Base-by-base conservation (phyloP, 2,113 vertebrate genomes). In the Callionymus lyra region DNA sequence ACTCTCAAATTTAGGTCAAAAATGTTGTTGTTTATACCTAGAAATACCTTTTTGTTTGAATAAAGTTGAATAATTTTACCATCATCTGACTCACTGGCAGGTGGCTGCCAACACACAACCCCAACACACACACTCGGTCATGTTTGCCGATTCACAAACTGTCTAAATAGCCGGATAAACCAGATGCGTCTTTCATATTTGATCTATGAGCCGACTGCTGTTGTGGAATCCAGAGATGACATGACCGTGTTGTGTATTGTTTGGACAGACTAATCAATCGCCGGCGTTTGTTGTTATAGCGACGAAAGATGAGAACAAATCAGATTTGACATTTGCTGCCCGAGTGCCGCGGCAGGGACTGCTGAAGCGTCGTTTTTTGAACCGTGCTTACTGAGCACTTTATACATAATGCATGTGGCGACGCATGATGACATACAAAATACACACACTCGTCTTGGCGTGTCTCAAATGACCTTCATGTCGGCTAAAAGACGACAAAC, bases 131-230 rank as follows among this genome's bases (percentile, higher is more conserved):
- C 27, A 37, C 8, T 17, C 0, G 1, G 13, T 2, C 6, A 17
- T 37, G 4, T 34, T 21, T 19, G 6, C 8, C 3, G 45, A 32
- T 47, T 35, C 19, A 18, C 36, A 39, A 39, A 35, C 48, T 36
- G 35, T 36, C 42, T 52, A 48, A 44, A 47, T 43, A 41, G 49
- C 48, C 31, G 43, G 12, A 15, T n/a, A 16, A 38, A 52, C 31
- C 2, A 0, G 15, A 21, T 41, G 14, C 12, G 31, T 17, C 8
- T 48, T 16, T 43, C 11, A 32, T 11, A 16, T 51, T 17, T 14
- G 41, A 61, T 49, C 18, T 41, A 3, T 21, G 13, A 14, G 10
- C 12, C 10, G 6, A 15, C 1, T 9, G 10, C 12, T 27, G 16
- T 34, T 6, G 1, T 45, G 41, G 45, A 56, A 43, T 48, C 6